These are phyloP conservation scores for Gephyroberyx darwinii DNA, from an alignment of 2,797 vertebrate genomes.

Conservation along the genomic window DNA sequence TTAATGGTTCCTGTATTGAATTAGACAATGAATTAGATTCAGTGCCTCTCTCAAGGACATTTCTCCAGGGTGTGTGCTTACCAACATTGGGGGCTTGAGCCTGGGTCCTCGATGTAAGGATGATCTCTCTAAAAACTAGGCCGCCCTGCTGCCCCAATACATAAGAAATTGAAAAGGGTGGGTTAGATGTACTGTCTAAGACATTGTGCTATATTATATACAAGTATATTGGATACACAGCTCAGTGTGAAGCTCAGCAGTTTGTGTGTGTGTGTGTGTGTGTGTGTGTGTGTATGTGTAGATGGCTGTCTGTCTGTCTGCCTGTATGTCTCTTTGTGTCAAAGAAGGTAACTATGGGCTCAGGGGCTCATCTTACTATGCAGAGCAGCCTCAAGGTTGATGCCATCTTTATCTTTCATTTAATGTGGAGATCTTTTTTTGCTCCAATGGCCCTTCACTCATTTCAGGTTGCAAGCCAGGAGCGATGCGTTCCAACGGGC, in stretches of 20 bases:
- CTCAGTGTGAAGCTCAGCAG: constrained; percentile 1
- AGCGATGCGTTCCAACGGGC: constrained; percentile 65
- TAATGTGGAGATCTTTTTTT: constrained; percentile 56
- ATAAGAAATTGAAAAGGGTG: too few species aligned
- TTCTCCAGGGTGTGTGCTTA: too few species aligned
- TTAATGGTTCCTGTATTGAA: too few species aligned
- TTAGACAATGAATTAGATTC: too few species aligned
- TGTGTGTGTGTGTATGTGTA: not conserved
- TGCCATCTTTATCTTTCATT: constrained; percentile 54
- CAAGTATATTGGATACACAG: not conserved
- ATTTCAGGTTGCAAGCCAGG: constrained; percentile 51
- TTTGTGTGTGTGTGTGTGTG: too few species aligned
- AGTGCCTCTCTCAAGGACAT: too few species aligned
- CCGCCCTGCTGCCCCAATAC: too few species aligned
- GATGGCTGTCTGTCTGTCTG: not conserved
- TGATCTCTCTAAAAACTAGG: too few species aligned
- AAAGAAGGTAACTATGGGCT: constrained; percentile 37
- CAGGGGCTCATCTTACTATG: constrained; percentile 32
- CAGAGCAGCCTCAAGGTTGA: constrained; percentile 55
- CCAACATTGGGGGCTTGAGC: too few species aligned
- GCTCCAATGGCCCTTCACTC: constrained; percentile 43
- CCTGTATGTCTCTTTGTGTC: constrained; percentile 37
- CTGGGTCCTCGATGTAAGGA: too few species aligned
- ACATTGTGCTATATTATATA: constrained; percentile 1
- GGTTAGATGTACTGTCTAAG: not conserved